A percentile compares a stretch with the other conserved stretches of the same genome.
phyloP scores from a whole-genome alignment of 1,140 invertebrate genomes.

The Pemphigus obesinymphae region DNA sequence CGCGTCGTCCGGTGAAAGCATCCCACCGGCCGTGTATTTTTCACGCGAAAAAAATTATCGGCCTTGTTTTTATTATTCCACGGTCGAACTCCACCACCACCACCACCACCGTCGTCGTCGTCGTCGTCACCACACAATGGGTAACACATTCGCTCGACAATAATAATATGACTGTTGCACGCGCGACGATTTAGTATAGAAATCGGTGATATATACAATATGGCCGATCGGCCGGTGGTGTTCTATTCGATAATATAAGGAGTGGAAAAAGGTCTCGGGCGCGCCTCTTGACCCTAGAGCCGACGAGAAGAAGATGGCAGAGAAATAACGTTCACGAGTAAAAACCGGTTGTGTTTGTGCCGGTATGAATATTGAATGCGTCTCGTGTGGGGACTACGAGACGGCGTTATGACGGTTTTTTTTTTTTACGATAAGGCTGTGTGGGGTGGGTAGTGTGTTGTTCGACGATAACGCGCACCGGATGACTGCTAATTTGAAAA shows the following conservation, averaged over 20 bases:
- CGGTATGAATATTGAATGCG: conserved; percentile 25
- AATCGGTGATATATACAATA: conserved; percentile 2
- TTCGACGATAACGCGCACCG: not conserved
- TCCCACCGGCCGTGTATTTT: not conserved
- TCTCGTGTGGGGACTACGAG: too few relatives aligned
- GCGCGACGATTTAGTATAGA: conserved; percentile 10
- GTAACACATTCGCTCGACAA: not conserved
- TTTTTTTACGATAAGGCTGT: too few relatives aligned
- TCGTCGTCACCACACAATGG: too few relatives aligned
- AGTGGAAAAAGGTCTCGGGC: conserved; percentile 32
- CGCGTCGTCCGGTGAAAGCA: conserved; percentile 14
- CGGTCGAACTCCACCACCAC: too few relatives aligned
- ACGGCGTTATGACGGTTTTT: not conserved
- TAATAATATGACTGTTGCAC: conserved; percentile 1
- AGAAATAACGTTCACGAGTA: conserved; percentile 23
- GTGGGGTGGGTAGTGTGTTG: not conserved
- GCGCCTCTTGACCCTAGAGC: conserved; percentile 37
- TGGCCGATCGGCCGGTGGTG: not conserved
- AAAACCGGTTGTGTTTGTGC: conserved; percentile 31
- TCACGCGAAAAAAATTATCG: not conserved
- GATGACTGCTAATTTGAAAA: not conserved
- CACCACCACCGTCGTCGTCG: too few relatives aligned
- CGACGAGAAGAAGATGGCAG: not conserved
- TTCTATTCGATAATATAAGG: conserved; percentile 23
- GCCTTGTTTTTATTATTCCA: conserved; percentile 16